Evolutionary conservation across 2,797 vertebrate species (phyloP).

Genomic region (Oryzias dopingdopingensis): DNA sequence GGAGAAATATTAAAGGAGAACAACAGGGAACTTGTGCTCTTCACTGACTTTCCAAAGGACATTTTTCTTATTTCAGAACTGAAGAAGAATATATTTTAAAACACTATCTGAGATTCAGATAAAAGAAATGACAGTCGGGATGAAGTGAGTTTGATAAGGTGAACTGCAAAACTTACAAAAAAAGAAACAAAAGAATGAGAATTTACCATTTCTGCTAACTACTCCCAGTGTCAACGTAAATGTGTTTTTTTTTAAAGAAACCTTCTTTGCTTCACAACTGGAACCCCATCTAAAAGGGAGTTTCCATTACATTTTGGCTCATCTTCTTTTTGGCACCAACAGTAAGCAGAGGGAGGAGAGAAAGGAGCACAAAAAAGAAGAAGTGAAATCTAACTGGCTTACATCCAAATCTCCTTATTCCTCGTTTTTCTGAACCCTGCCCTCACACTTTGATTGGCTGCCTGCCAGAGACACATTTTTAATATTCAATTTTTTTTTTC

Average conservation of each 20-base stretch:
- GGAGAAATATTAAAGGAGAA: constrained; percentile 13
- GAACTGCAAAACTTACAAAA: neutral
- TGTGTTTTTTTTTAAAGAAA: constrained; percentile 27
- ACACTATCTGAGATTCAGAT: constrained; percentile 17
- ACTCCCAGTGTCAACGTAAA: constrained; percentile 29
- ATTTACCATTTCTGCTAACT: constrained; percentile 6
- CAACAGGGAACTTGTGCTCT: neutral
- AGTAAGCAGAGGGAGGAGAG: constrained; percentile 53
- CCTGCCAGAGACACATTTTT: constrained; percentile 65
- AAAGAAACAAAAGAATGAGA: constrained; percentile 1
- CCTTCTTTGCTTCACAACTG: constrained; percentile 34
- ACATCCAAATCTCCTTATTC: constrained; percentile 71
- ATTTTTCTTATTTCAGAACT: constrained; percentile 7
- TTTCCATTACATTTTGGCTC: constrained; percentile 73
- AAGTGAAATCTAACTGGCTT: constrained; percentile 72
- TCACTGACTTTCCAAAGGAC: constrained; percentile 1
- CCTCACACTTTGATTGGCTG: constrained; percentile 67
- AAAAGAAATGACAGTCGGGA: neutral
- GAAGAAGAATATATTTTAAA: constrained; percentile 24
- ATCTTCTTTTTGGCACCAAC: constrained; percentile 55
- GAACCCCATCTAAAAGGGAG: constrained; percentile 54
- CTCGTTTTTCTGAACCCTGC: constrained; percentile 73
- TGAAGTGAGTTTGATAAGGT: neutral
- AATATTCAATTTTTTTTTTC: constrained; percentile 59
- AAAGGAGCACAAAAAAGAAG: constrained; percentile 27